Conservation (phyloP, 2,888 invertebrate species). For the Yponomeuta evonymella region DNA sequence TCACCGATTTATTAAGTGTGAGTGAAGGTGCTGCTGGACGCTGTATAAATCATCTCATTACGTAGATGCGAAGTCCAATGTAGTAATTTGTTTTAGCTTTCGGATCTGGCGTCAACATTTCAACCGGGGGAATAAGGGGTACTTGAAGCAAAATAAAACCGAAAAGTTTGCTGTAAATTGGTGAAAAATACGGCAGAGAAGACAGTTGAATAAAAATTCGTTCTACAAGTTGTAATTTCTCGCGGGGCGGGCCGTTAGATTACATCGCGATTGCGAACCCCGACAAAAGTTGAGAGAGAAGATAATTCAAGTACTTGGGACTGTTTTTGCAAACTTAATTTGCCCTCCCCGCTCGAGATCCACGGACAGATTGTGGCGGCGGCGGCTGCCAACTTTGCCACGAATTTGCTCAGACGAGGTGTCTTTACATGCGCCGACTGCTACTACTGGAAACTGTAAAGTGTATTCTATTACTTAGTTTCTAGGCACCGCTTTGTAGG, state of each 20-base stretch:
- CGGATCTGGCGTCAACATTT: too few relatives aligned
- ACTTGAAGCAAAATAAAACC: background rate
- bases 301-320: conserved; percentile 12
- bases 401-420: background rate
- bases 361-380: conserved; percentile 8
- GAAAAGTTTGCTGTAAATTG: background rate
- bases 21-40: too few relatives aligned
- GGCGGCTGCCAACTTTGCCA: background rate
- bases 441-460: too few relatives aligned
- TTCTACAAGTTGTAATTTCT: conserved; percentile 4
- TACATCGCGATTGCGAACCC: conserved; percentile 8
- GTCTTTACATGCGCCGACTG: background rate
- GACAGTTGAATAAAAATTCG: conserved; percentile 2
- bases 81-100: too few relatives aligned
- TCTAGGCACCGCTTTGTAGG: too few relatives aligned
- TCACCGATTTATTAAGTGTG: too few relatives aligned
- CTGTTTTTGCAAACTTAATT: conserved; percentile 19
- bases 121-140: too few relatives aligned
- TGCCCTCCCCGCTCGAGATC: conserved; percentile 1
- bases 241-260: background rate
- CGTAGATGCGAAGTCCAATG: too few relatives aligned
- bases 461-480: too few relatives aligned
- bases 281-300: conserved; percentile 5
- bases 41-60: too few relatives aligned
- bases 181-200: background rate